These are phyloP conservation scores for Oligia fasciuncula DNA, from an alignment of 2,888 invertebrate species.

Conservation along the genomic window DNA sequence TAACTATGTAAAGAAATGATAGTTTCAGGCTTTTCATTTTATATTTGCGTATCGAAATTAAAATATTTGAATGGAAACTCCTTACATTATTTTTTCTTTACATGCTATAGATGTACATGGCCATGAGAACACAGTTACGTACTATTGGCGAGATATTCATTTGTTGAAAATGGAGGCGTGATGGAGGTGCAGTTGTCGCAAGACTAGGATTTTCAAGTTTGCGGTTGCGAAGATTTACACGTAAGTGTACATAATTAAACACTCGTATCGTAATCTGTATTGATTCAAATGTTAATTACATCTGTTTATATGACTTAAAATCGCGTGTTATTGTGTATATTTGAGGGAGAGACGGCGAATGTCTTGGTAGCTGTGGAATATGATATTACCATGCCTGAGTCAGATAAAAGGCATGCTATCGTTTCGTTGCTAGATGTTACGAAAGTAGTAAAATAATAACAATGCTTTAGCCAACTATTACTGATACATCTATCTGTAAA, in stretches of 20 bases:
- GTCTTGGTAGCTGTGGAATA: constrained; percentile 77
- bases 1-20: constrained; percentile 4
- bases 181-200: constrained; percentile 85
- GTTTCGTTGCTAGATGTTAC: constrained; percentile 30
- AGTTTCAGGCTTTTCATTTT: neutral
- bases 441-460: constrained; percentile 50
- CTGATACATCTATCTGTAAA: constrained; percentile 39
- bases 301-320: constrained; percentile 64
- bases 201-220: constrained; percentile 85
- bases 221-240: constrained; percentile 80
- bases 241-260: constrained; percentile 77
- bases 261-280: constrained; percentile 77
- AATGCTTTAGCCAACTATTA: constrained; percentile 53
- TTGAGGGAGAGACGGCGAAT: constrained; percentile 88
- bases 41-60: neutral
- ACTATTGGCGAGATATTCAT: constrained; percentile 81
- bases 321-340: constrained; percentile 78
- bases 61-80: constrained; percentile 18
- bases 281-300: constrained; percentile 70
- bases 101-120: constrained; percentile 66
- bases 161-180: constrained; percentile 89
- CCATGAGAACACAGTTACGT: constrained; percentile 72
- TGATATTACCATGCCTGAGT: constrained; percentile 79
- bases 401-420: constrained; percentile 53
- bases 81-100: constrained; percentile 52